Conservation (phyloP, 2,797 vertebrate species). For the Sandelia bainsii region DNA sequence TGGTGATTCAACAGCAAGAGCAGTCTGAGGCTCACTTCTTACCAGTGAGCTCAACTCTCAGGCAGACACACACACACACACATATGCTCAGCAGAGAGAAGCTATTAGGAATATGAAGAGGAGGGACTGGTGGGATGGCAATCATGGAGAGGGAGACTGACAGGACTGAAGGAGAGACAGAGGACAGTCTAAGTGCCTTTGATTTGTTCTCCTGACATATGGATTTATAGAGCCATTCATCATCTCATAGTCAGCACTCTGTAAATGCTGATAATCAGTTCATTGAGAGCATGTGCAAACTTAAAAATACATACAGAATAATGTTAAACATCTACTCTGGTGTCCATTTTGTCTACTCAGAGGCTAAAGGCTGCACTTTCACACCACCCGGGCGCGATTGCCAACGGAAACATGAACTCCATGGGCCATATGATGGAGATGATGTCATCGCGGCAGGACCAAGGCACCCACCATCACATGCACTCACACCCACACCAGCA, state of each 20-base stretch:
- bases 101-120: slow-evolving; percentile 75
- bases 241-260: slow-evolving; percentile 56
- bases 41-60: slow-evolving; percentile 48
- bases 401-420: slow-evolving; percentile 98
- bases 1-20: slow-evolving; percentile 67
- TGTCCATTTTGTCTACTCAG: slow-evolving; percentile 77
- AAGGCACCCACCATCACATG: slow-evolving; percentile 92
- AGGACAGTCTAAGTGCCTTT: slow-evolving; percentile 78
- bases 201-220: slow-evolving; percentile 73
- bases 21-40: slow-evolving; percentile 56
- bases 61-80: slow-evolving; percentile 33
- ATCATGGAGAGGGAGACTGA: slow-evolving; percentile 64
- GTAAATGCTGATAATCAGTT: slow-evolving; percentile 55
- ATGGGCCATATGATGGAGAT: slow-evolving; percentile 99
- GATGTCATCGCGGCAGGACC: slow-evolving; percentile 96
- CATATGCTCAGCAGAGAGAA: slow-evolving; percentile 26
- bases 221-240: slow-evolving; percentile 75
- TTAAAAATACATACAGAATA: neutral
- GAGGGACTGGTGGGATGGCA: slow-evolving; percentile 50
- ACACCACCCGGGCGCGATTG: slow-evolving; percentile 94
- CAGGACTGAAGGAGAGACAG: slow-evolving; percentile 77
- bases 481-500: slow-evolving; percentile 94
- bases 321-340: slow-evolving; percentile 26
- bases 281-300: slow-evolving; percentile 30
- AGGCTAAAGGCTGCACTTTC: slow-evolving; percentile 97